phyloP scores from a whole-genome alignment of 92 coral and sea anemone species.

The Anthopleura xanthogrammica region DNA sequence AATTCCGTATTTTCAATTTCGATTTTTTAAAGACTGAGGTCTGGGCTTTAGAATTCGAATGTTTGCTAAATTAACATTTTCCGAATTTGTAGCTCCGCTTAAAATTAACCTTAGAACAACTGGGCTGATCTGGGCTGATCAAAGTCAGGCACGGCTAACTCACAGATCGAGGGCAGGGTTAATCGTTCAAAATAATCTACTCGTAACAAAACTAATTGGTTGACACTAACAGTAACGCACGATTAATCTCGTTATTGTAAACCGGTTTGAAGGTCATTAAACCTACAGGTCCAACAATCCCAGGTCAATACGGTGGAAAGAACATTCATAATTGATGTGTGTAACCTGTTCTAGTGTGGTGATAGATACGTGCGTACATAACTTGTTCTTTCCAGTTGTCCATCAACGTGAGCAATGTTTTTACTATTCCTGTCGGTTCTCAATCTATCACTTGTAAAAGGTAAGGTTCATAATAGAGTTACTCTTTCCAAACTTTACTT shows the following conservation, averaged over 20 bases:
- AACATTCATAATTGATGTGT: neutral
- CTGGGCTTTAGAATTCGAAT: too few relatives aligned
- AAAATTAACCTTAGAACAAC: too few relatives aligned
- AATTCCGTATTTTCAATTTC: too few relatives aligned
- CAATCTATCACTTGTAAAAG: neutral
- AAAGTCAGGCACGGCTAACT: too few relatives aligned
- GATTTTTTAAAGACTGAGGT: too few relatives aligned
- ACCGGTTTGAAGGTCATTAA: neutral
- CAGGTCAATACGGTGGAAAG: slow-evolving; percentile 1
- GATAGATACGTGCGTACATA: neutral
- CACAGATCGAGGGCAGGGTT: too few relatives aligned
- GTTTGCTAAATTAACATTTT: too few relatives aligned
- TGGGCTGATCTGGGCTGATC: too few relatives aligned
- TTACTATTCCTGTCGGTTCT: neutral
- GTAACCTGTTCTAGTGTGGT: neutral
- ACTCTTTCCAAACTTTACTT: too few relatives aligned
- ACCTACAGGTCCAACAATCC: neutral
- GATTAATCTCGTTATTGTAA: neutral
- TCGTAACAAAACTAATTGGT: too few relatives aligned
- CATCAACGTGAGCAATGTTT: neutral
- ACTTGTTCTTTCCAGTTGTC: neutral
- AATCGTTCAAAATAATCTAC: too few relatives aligned
- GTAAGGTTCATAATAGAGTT: neutral
- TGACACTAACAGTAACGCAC: neutral
- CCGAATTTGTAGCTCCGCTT: too few relatives aligned